Conservation (phyloP, 2,113 vertebrate genomes). For the Erinaceus europaeus region DNA sequence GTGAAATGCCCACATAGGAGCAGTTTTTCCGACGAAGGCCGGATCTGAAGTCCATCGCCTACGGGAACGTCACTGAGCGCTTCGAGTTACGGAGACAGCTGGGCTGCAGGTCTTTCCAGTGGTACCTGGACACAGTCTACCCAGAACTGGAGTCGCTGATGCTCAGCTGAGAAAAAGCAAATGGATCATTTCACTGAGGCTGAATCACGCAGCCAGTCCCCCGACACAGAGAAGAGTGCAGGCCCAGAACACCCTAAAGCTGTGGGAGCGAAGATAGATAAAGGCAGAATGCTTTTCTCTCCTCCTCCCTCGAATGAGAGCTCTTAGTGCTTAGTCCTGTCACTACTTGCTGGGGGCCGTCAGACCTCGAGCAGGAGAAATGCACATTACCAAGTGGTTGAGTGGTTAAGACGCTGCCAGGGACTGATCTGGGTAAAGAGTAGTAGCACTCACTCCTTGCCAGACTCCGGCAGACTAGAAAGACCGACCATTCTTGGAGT, state of each 20-base stretch:
- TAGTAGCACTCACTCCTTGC: background rate
- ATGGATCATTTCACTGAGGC: too few species aligned
- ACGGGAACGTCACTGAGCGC: conserved; percentile 90
- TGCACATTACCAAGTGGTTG: background rate
- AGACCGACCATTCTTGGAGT: background rate
- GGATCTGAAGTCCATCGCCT: conserved; percentile 82
- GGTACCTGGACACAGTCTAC: conserved; percentile 95
- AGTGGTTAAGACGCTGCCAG: background rate
- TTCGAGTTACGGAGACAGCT: conserved; percentile 85
- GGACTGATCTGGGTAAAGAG: background rate
- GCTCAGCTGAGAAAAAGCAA: conserved; percentile 81
- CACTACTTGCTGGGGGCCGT: background rate
- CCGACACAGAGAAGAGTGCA: conserved; percentile 82
- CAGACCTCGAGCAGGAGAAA: background rate
- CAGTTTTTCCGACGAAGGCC: conserved; percentile 91
- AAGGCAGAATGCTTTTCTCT: too few species aligned
- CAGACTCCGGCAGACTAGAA: background rate
- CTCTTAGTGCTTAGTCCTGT: background rate
- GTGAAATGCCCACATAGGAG: conserved; percentile 85
- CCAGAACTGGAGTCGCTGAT: conserved; percentile 91
- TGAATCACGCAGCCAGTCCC: too few species aligned
- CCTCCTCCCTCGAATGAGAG: too few species aligned
- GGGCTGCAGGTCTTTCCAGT: conserved; percentile 92
- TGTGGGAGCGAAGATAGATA: too few species aligned
- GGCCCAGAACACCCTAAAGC: background rate